phyloP scores from a whole-genome alignment of 2,888 invertebrate species.

The Eumacrocentrus americanus region DNA sequence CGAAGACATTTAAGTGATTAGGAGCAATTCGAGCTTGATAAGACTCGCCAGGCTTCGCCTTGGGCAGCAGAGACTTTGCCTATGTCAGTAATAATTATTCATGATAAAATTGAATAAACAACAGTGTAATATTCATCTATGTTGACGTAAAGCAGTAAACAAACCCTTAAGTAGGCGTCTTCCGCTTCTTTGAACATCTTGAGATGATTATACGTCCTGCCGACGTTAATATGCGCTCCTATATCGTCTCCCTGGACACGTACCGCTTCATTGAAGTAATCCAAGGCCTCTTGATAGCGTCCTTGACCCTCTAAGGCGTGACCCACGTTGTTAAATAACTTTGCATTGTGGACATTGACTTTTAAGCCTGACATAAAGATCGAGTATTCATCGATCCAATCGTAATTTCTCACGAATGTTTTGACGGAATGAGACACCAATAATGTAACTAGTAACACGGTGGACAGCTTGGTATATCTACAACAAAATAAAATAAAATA shows the following conservation, averaged over 20 bases:
- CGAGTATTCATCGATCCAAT: slow-evolving; percentile 92
- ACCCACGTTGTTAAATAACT: slow-evolving; percentile 96
- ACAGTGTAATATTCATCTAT: slow-evolving; percentile 1
- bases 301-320: slow-evolving; percentile 88
- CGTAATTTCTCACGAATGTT: slow-evolving; percentile 86
- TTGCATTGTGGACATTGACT: slow-evolving; percentile 90
- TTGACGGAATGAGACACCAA: slow-evolving; percentile 82
- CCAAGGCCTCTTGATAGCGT: slow-evolving; percentile 76
- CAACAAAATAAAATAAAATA: too few relatives aligned
- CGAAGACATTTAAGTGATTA: slow-evolving; percentile 93
- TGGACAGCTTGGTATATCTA: slow-evolving; percentile 69
- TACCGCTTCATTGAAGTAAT: slow-evolving; percentile 91
- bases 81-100: slow-evolving; percentile 40
- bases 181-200: slow-evolving; percentile 90
- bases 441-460: slow-evolving; percentile 71
- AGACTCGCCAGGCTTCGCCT: slow-evolving; percentile 90
- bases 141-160: slow-evolving; percentile 20
- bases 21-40: slow-evolving; percentile 96
- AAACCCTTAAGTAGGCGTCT: slow-evolving; percentile 82
- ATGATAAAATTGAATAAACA: not conserved
- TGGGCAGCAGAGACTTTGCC: slow-evolving; percentile 88
- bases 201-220: slow-evolving; percentile 90
- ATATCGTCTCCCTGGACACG: slow-evolving; percentile 94
- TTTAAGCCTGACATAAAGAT: slow-evolving; percentile 91
- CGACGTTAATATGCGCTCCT: slow-evolving; percentile 96